Evolutionary conservation across 2,113 vertebrate species (phyloP).

Genomic region (Candoia aspera): DNA sequence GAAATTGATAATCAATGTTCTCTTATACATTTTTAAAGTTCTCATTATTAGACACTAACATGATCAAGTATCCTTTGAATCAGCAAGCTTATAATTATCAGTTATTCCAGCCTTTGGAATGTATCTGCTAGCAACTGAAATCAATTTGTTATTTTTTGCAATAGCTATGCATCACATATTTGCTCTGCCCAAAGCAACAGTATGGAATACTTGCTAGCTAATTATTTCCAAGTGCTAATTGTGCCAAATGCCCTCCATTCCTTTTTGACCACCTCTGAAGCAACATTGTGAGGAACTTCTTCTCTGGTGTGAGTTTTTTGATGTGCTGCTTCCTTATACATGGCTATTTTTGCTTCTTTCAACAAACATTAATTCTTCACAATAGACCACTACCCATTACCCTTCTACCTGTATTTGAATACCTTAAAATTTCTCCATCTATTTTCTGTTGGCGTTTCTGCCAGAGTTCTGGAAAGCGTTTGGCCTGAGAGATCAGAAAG

Average conservation of each 20-base stretch:
- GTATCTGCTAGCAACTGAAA: constrained; percentile 53
- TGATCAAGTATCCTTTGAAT: constrained; percentile 45
- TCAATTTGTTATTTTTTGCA: constrained; percentile 43
- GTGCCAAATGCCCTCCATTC: not conserved
- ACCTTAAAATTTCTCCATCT: not conserved
- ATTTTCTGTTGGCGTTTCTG: too few species aligned
- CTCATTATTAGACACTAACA: constrained; percentile 47
- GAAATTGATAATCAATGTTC: constrained; percentile 18
- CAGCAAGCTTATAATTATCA: constrained; percentile 61
- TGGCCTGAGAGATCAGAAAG: too few species aligned
- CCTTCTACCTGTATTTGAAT: not conserved
- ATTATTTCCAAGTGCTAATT: not conserved
- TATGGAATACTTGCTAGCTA: not conserved
- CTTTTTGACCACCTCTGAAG: not conserved
- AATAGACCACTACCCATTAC: not conserved
- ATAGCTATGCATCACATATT: not conserved
- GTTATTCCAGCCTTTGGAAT: constrained; percentile 47
- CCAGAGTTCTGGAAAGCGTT: too few species aligned
- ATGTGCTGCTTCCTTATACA: not conserved
- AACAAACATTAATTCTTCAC: not conserved
- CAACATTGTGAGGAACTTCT: not conserved
- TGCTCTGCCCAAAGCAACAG: not conserved
- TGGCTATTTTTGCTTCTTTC: not conserved
- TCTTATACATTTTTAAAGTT: constrained; percentile 38
- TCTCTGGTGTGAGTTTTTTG: not conserved